Percentiles rank a stretch among this genome's conserved stretches.
phyloP scores from a whole-genome alignment of 2,888 invertebrate species.

The Dasypolia templi region DNA sequence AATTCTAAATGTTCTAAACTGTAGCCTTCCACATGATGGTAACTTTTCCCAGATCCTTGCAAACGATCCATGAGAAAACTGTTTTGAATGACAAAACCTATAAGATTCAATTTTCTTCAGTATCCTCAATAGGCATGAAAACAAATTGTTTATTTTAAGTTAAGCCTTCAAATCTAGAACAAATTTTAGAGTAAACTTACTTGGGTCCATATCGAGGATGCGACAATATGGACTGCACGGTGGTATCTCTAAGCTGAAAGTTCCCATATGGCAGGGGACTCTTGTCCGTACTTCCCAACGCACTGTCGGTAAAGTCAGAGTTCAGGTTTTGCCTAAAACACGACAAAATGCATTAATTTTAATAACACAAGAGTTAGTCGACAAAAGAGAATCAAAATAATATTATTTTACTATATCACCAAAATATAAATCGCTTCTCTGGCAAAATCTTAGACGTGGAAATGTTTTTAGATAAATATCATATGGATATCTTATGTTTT shows the following conservation, averaged over 20 bases:
- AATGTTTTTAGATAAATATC: too few species aligned
- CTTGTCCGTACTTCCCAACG: constrained; percentile 97
- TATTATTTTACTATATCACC: too few species aligned
- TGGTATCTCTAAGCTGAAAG: constrained; percentile 97
- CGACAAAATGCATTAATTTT: constrained; percentile 15
- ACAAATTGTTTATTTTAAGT: not conserved
- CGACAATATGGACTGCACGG: constrained; percentile 96
- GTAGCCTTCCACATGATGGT: not conserved
- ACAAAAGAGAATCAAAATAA: too few species aligned
- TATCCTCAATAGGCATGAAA: not conserved
- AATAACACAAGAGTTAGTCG: too few species aligned
- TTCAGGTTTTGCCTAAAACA: constrained; percentile 96
- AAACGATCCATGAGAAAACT: not conserved
- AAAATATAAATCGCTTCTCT: too few species aligned
- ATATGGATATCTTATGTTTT: too few species aligned
- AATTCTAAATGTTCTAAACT: not conserved
- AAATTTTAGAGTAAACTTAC: constrained; percentile 84
- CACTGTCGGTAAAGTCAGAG: constrained; percentile 98
- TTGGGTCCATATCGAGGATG: constrained; percentile 98
- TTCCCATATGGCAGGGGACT: constrained; percentile 98
- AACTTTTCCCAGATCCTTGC: not conserved
- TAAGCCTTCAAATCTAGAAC: not conserved
- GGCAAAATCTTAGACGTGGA: too few species aligned
- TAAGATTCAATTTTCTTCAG: too few species aligned
- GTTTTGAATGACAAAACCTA: not conserved